phyloP scores from a whole-genome alignment of 1,140 invertebrate genomes.

The Ips typographus region DNA sequence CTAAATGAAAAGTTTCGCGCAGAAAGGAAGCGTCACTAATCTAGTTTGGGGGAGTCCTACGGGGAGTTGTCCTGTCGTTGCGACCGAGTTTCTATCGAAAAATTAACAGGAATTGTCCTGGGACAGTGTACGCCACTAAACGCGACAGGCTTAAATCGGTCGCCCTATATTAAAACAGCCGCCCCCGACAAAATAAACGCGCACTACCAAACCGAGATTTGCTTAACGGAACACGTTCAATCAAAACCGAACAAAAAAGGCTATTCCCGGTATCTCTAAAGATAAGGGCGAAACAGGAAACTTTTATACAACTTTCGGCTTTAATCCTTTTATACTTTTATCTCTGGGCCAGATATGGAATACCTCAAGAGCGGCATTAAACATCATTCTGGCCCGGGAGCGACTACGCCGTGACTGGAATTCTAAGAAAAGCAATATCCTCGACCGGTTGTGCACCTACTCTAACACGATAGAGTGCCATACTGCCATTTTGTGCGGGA shows the following conservation, averaged over 20 bases:
- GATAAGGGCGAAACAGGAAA: slow-evolving; percentile 1
- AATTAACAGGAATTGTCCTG: neutral
- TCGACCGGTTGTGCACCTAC: too few relatives aligned
- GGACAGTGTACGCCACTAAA: neutral
- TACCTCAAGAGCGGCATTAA: neutral
- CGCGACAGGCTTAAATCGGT: neutral
- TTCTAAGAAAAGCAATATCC: too few relatives aligned
- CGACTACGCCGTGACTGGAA: too few relatives aligned
- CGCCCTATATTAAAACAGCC: neutral
- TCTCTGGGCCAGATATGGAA: slow-evolving; percentile 8
- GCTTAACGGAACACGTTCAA: neutral
- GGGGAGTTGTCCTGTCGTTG: neutral
- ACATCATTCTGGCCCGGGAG: neutral
- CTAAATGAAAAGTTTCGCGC: too few relatives aligned
- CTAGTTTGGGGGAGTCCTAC: neutral
- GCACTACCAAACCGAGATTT: neutral
- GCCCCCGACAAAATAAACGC: neutral
- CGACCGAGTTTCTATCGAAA: neutral
- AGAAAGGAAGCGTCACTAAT: neutral
- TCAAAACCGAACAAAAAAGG: slow-evolving; percentile 4
- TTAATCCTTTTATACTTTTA: slow-evolving; percentile 18
- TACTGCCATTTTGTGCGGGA: too few relatives aligned
- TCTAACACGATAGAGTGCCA: too few relatives aligned
- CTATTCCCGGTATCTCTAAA: slow-evolving; percentile 1
- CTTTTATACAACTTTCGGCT: slow-evolving; percentile 14